Conservation (phyloP, 2,888 invertebrate genomes). For the Xanthorhoe designata region DNA sequence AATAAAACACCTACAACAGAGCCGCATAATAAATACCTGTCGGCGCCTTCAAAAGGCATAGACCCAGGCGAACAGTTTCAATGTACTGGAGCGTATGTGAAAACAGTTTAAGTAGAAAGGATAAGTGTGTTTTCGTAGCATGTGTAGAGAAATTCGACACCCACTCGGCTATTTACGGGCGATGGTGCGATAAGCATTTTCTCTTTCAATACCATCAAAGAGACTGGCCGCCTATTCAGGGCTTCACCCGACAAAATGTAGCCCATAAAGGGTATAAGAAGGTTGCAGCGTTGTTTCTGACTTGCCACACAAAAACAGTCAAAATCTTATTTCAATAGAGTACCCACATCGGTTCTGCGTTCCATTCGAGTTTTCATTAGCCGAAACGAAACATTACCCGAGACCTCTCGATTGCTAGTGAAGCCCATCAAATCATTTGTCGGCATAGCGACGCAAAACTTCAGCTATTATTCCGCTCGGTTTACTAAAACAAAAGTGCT, state of each 20-base stretch:
- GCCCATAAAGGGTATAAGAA: slow-evolving; percentile 73
- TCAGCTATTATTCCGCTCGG: slow-evolving; percentile 78
- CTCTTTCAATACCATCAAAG: slow-evolving; percentile 83
- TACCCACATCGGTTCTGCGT: slow-evolving; percentile 45
- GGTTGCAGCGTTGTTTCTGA: slow-evolving; percentile 68
- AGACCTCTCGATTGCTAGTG: slow-evolving; percentile 67
- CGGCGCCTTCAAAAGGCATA: slow-evolving; percentile 65
- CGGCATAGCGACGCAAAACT: slow-evolving; percentile 75
- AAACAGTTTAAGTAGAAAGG: slow-evolving; percentile 81
- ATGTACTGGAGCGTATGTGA: slow-evolving; percentile 72
- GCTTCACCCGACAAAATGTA: slow-evolving; percentile 72
- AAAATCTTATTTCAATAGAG: slow-evolving; percentile 60
- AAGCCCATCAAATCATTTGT: slow-evolving; percentile 79
- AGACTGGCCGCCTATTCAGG: slow-evolving; percentile 79
- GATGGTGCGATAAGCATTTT: slow-evolving; percentile 83
- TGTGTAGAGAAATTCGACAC: slow-evolving; percentile 80
- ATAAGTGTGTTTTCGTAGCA: slow-evolving; percentile 80
- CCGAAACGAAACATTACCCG: slow-evolving; percentile 69
- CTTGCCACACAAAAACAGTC: slow-evolving; percentile 61
- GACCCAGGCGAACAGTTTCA: slow-evolving; percentile 67
- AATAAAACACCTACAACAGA: slow-evolving; percentile 23
- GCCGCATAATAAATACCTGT: slow-evolving; percentile 53
- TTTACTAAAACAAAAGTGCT: slow-evolving; percentile 78
- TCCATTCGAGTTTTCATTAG: slow-evolving; percentile 59
- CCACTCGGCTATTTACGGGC: slow-evolving; percentile 79